Conservation (phyloP, 2,113 vertebrate species). For the Tetrao urogallus region DNA sequence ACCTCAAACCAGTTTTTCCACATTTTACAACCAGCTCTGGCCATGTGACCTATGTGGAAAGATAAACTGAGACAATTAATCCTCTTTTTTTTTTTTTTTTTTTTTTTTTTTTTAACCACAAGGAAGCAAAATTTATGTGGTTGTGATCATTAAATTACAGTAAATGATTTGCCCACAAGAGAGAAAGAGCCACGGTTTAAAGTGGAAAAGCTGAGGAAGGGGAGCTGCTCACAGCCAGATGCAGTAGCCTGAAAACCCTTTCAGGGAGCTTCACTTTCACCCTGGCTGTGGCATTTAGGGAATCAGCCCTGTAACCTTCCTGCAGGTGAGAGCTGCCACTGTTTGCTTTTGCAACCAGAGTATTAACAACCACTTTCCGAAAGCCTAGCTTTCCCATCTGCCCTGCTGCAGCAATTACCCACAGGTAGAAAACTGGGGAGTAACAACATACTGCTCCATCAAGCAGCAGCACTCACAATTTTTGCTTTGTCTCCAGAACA, state of each 20-base stretch:
- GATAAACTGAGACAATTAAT: conserved; percentile 70
- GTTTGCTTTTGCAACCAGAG: background rate
- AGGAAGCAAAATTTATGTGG: conserved; percentile 51
- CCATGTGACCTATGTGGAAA: conserved; percentile 65
- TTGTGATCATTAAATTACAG: conserved; percentile 30
- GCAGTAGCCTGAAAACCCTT: background rate
- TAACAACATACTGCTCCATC: background rate
- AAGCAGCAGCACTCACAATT: background rate
- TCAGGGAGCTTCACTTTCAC: background rate
- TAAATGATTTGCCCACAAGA: conserved; percentile 18
- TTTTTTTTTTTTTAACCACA: conserved; percentile 20
- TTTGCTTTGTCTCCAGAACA: background rate
- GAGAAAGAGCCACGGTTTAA: background rate
- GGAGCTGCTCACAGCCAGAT: background rate
- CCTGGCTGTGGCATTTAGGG: background rate
- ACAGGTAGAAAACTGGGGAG: background rate
- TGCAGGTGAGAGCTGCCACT: background rate
- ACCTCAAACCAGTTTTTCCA: conserved; percentile 72
- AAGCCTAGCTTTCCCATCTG: background rate
- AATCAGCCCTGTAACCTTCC: background rate
- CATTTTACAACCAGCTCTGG: conserved; percentile 65
- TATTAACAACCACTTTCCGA: background rate
- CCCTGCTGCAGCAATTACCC: background rate
- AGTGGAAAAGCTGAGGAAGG: background rate
- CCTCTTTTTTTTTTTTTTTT: background rate